phyloP scores from a whole-genome alignment of 2,113 vertebrate genomes.

The Proteles cristata region DNA sequence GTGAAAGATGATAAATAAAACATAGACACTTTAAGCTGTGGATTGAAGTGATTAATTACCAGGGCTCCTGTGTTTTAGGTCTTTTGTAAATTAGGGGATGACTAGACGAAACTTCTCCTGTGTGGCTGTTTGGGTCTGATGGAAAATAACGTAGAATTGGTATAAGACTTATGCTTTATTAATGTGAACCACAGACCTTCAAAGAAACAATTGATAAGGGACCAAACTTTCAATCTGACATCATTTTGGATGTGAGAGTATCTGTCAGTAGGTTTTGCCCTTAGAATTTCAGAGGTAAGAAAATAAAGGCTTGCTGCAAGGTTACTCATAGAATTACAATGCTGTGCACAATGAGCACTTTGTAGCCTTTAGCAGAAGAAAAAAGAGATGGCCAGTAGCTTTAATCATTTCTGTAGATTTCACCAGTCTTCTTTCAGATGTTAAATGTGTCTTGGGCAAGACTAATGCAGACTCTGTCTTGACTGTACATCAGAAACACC shows the following conservation, averaged over 20 bases:
- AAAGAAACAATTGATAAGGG: neutral
- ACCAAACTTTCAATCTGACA: neutral
- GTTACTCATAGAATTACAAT: neutral
- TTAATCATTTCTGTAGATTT: neutral
- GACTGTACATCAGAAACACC: neutral
- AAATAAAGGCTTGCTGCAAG: neutral
- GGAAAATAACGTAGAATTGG: neutral
- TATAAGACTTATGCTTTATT: neutral
- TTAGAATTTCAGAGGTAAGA: conserved; percentile 34
- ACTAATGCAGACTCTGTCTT: neutral
- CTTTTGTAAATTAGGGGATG: neutral
- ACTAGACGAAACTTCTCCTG: neutral
- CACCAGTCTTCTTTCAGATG: neutral
- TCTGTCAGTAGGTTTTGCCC: neutral
- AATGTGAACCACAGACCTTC: neutral
- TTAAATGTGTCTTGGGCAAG: neutral
- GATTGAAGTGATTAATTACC: neutral
- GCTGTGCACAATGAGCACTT: neutral
- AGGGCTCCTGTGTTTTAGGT: neutral
- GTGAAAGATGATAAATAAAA: conserved; percentile 7
- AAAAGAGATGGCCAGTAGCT: neutral
- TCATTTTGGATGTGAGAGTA: neutral
- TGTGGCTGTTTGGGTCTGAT: neutral
- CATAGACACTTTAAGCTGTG: neutral
- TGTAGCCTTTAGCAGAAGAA: neutral